Evolutionary conservation across 2,797 vertebrate genomes (phyloP).

Genomic region (Peromyscus eremicus): DNA sequence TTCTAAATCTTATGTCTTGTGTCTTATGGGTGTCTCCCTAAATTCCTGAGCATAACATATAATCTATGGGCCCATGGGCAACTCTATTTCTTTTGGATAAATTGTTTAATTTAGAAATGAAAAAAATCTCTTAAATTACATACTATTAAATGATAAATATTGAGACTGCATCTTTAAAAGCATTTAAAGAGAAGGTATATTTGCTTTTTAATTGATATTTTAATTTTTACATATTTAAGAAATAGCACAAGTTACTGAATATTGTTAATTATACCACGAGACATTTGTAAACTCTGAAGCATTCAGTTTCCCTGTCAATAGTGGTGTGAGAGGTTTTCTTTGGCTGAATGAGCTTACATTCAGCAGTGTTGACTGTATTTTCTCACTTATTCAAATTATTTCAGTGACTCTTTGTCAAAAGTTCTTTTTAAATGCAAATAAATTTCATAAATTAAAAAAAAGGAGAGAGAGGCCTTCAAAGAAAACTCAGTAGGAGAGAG

Average conservation of each 20-base stretch:
- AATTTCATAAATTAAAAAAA: not conserved
- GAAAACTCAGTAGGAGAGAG: not conserved
- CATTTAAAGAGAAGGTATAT: constrained; percentile 87
- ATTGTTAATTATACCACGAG: constrained; percentile 78
- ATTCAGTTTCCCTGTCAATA: not conserved
- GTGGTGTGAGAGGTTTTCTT: not conserved
- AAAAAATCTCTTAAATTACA: constrained; percentile 68
- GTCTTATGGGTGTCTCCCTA: not conserved
- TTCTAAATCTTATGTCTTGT: not conserved
- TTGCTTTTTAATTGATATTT: constrained; percentile 89
- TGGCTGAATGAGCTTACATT: constrained; percentile 50
- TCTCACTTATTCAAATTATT: constrained; percentile 78
- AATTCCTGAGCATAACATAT: not conserved
- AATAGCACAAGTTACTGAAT: constrained; percentile 83
- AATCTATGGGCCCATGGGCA: not conserved
- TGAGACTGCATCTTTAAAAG: constrained; percentile 87
- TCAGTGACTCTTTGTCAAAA: constrained; percentile 61
- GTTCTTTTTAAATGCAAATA: constrained; percentile 65
- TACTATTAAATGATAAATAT: constrained; percentile 85
- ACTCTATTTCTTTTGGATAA: not conserved
- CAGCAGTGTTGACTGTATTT: constrained; percentile 63
- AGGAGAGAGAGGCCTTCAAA: not conserved
- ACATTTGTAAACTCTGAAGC: not conserved
- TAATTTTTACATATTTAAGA: constrained; percentile 88
- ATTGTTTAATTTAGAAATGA: not conserved